Base-by-base conservation (phyloP, 2,888 invertebrate species). In the Hartigia nigra region DNA sequence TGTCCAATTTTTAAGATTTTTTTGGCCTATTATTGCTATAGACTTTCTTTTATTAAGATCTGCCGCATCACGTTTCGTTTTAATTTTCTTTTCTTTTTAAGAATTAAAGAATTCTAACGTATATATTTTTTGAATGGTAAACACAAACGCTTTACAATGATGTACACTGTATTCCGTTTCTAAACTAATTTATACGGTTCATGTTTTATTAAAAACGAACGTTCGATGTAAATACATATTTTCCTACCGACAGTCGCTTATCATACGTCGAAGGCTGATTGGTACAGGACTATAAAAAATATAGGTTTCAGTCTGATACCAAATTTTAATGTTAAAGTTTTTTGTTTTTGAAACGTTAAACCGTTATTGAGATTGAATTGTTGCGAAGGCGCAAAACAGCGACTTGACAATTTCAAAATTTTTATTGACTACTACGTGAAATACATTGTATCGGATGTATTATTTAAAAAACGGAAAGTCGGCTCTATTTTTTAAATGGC, bases 211-310 rank as follows among this genome's bases (percentile, higher is more conserved):
- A 55, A 23, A 55, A 55, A 55, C 55, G 23, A 55, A 55, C 55
- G 55, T 55, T 55, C 23, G 23, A 55, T 55, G 55, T 55, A 55
- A 5, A 55, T 55, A 55, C 14, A 55, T 55, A 55, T 55, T 55
- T 55, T 14, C 55, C 55, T 55, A 55, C 14, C 55, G 55, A 2
- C 55, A 55, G 55, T 55, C 55, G 23, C 2, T 55, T 55, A 55
- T 55, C 55, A 23, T 23, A 9, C 9, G 9, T 23, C 72, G 31
- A 37, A 72, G 72, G 35, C 72, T 76, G n/a, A 76, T 76, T 72
- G 36, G 37, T 70, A 70, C 36, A 76, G 76, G 70, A 76, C 72
- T 72, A 76, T 76, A 37, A 70, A 31, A 31, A 76, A n/a, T n/a
- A 70, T 70, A 31, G 37, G 31, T 36, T 70, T 70, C 35, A 39